Conservation (phyloP, 2,113 vertebrate species). For the Elephas maximus region DNA sequence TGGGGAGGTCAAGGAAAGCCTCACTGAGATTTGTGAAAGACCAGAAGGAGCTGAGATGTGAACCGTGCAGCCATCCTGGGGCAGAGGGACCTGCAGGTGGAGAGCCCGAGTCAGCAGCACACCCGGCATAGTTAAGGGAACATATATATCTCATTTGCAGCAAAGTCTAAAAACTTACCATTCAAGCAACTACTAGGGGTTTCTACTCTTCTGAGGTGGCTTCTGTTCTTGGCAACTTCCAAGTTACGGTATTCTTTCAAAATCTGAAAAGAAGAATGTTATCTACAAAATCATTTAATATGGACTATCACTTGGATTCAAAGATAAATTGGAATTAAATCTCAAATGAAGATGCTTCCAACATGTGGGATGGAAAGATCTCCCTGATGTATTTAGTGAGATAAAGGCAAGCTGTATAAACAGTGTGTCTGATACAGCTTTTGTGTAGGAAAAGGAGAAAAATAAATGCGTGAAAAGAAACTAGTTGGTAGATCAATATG, state of each 20-base stretch:
- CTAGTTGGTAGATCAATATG: rapidly evolving
- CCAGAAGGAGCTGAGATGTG: neutral
- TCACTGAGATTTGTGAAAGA: neutral
- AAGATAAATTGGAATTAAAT: neutral
- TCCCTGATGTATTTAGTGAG: neutral
- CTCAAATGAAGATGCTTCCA: neutral
- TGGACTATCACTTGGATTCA: neutral
- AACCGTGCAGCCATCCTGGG: rapidly evolving
- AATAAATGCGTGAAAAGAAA: neutral
- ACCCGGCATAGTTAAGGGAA: rapidly evolving
- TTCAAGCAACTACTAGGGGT: rapidly evolving
- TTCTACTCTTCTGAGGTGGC: neutral
- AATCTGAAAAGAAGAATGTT: neutral
- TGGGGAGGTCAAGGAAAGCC: neutral
- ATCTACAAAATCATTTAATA: neutral
- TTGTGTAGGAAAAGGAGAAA: neutral
- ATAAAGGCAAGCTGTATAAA: neutral
- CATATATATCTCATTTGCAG: rapidly evolving
- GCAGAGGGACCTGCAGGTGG: neutral
- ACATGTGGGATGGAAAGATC: neutral
- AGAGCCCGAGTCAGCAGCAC: rapidly evolving
- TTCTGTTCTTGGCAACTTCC: neutral
- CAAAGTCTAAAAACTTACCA: neutral
- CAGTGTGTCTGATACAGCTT: rapidly evolving
- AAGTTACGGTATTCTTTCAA: neutral